phyloP scores from a whole-genome alignment of 2,888 invertebrate species.

The Pristionchus exspectatus region DNA sequence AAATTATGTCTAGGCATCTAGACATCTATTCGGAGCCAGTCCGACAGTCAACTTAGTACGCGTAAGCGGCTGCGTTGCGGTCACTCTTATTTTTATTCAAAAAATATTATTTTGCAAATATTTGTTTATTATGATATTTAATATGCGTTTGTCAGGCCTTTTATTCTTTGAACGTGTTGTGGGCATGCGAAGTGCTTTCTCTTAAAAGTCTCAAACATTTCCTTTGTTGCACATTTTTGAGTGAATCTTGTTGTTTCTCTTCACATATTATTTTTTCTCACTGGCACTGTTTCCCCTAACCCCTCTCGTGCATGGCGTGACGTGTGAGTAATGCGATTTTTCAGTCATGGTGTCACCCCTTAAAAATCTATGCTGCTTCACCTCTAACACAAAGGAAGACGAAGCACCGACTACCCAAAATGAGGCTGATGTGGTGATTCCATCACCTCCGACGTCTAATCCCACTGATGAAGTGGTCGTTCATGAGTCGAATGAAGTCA shows the following conservation, averaged over 20 bases:
- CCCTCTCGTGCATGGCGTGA: conserved; percentile 26
- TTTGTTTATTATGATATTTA: not conserved
- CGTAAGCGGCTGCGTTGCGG: too few species aligned
- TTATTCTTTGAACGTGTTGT: not conserved
- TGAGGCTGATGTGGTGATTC: not conserved
- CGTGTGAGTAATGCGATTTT: not conserved
- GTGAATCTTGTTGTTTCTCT: not conserved
- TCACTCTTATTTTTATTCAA: too few species aligned
- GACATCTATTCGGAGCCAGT: too few species aligned
- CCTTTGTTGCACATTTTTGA: not conserved
- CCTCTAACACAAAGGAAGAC: not conserved
- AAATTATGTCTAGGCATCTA: too few species aligned
- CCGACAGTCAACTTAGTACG: too few species aligned
- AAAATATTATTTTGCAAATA: not conserved
- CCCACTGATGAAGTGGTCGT: not conserved
- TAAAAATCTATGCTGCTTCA: not conserved
- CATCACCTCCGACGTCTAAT: not conserved
- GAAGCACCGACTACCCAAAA: not conserved
- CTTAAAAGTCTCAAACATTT: not conserved
- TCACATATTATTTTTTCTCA: not conserved
- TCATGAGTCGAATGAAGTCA: not conserved
- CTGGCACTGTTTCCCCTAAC: not conserved
- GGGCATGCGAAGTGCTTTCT: not conserved
- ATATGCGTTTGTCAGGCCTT: not conserved
- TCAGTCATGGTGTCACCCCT: conserved; percentile 2